Evolutionary conservation across 2,113 vertebrate genomes (phyloP).

Genomic region (Capricornis sumatraensis): DNA sequence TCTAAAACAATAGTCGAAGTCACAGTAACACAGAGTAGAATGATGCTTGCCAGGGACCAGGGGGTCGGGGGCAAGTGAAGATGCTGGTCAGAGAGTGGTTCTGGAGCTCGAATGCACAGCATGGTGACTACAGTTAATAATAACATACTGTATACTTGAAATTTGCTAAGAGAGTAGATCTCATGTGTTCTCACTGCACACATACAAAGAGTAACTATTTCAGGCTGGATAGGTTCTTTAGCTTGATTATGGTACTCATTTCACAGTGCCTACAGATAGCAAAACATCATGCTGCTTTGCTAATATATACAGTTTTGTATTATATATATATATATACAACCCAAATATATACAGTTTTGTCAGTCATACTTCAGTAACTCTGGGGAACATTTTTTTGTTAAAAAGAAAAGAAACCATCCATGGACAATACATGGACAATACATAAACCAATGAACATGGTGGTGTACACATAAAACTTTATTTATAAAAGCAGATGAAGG

Average conservation of each 20-base stretch:
- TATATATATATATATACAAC: neutral
- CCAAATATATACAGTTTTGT: neutral
- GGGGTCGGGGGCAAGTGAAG: neutral
- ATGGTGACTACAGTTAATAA: neutral
- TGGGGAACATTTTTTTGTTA: neutral
- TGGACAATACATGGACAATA: neutral
- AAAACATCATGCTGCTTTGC: neutral
- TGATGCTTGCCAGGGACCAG: neutral
- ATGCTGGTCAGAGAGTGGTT: neutral
- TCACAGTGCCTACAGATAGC: neutral
- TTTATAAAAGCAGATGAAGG: neutral
- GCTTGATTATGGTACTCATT: neutral
- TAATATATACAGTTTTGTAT: neutral
- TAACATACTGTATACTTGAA: neutral
- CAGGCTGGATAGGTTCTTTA: neutral
- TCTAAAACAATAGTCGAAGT: rapidly evolving
- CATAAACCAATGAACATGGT: neutral
- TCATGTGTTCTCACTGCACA: neutral
- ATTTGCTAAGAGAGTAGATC: neutral
- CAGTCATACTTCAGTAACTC: neutral
- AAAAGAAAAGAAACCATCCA: neutral
- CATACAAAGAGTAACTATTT: no score
- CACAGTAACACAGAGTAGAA: neutral
- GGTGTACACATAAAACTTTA: neutral
- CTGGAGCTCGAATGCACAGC: neutral